phyloP scores from a whole-genome alignment of 1,140 invertebrate species.

The Drosophila oshimai region DNA sequence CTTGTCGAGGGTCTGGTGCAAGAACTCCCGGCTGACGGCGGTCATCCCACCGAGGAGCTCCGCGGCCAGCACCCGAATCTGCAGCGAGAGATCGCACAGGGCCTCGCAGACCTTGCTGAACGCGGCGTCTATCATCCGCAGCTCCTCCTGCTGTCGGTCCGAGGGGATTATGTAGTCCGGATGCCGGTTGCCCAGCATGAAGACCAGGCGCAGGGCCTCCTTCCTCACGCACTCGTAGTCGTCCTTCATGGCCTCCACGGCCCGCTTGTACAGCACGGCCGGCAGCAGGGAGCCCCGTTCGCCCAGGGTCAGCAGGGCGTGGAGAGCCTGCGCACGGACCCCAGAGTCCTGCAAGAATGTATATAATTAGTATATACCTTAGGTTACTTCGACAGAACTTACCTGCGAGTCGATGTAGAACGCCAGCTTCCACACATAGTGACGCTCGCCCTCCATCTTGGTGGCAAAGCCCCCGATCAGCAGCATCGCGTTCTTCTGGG shows the following conservation, averaged over 20 bases:
- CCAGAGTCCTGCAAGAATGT: constrained; percentile 96
- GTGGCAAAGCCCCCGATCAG: constrained; percentile 87
- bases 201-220: constrained; percentile 92
- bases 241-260: constrained; percentile 92
- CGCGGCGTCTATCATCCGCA: constrained; percentile 96
- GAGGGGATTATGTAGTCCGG: constrained; percentile 89
- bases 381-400: no score
- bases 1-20: constrained; percentile 98
- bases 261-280: constrained; percentile 90
- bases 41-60: constrained; percentile 93
- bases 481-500: constrained; percentile 90
- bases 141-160: constrained; percentile 86
- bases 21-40: constrained; percentile 93
- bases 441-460: constrained; percentile 84
- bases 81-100: constrained; percentile 95
- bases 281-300: constrained; percentile 89
- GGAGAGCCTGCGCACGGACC: constrained; percentile 93
- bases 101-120: constrained; percentile 97
- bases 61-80: constrained; percentile 90
- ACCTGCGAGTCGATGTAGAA: constrained; percentile 93
- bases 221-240: constrained; percentile 97
- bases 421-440: constrained; percentile 87
- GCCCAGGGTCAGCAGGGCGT: constrained; percentile 87
- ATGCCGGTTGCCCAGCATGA: constrained; percentile 92
- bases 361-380: no score